These are phyloP conservation scores for Diabrotica undecimpunctata DNA, from an alignment of 1,140 invertebrate species.

Conservation along the genomic window DNA sequence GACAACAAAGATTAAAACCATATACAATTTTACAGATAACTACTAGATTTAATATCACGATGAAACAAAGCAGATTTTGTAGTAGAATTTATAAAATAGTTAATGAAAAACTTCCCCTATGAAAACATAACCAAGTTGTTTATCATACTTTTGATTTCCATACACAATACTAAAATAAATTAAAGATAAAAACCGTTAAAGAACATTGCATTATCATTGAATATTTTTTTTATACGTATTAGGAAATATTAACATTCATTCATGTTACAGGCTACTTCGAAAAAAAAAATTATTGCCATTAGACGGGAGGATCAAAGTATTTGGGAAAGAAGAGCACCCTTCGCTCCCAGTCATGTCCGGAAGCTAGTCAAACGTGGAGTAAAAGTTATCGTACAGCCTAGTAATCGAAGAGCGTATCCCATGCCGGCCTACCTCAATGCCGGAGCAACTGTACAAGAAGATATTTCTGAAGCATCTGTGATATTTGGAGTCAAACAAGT, in stretches of 20 bases:
- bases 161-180: too few relatives aligned
- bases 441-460: slow-evolving; percentile 92
- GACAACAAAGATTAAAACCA: too few relatives aligned
- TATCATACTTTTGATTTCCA: too few relatives aligned
- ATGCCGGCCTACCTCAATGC: slow-evolving; percentile 87
- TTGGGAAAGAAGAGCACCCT: slow-evolving; percentile 95
- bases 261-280: slow-evolving; percentile 31
- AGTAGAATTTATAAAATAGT: too few relatives aligned
- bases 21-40: too few relatives aligned
- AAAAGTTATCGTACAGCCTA: slow-evolving; percentile 96
- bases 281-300: slow-evolving; percentile 71
- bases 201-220: too few relatives aligned
- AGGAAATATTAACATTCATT: background rate
- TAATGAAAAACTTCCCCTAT: too few relatives aligned
- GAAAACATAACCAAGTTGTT: too few relatives aligned
- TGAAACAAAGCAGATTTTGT: too few relatives aligned
- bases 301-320: slow-evolving; percentile 93
- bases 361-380: slow-evolving; percentile 76
- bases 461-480: slow-evolving; percentile 91
- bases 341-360: slow-evolving; percentile 88
- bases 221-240: too few relatives aligned
- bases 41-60: too few relatives aligned
- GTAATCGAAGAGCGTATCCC: slow-evolving; percentile 94
- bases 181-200: too few relatives aligned
- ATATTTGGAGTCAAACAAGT: slow-evolving; percentile 98